Percentiles rank a stretch among this genome's conserved stretches.
These are phyloP conservation scores for Drosophila lacicola DNA, from an alignment of 2,888 invertebrate species.

Conservation along the genomic window DNA sequence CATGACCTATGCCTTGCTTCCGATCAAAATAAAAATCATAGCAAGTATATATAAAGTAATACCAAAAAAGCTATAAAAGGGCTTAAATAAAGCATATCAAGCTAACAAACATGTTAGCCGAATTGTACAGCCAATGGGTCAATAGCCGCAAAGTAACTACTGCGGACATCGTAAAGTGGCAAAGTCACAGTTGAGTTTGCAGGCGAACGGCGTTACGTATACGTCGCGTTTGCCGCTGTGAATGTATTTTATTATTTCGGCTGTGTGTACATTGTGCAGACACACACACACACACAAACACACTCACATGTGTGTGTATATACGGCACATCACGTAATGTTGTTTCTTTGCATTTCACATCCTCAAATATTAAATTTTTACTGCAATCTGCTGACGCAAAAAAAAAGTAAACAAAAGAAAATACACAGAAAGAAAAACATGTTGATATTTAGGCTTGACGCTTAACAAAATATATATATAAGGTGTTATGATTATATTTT, in stretches of 20 bases:
- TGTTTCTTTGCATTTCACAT: conserved; percentile 72
- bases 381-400: conserved; percentile 51
- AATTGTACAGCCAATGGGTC: conserved; percentile 47
- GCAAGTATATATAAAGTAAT: not conserved
- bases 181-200: conserved; percentile 41
- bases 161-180: conserved; percentile 76
- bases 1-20: no score
- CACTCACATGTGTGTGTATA: conserved; percentile 14
- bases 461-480: conserved; percentile 26
- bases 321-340: conserved; percentile 68
- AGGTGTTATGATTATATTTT: conserved; percentile 76
- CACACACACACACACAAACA: not conserved
- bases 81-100: conserved; percentile 2
- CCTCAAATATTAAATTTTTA: conserved; percentile 73
- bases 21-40: conserved; percentile 1
- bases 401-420: conserved; percentile 6
- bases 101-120: conserved; percentile 1
- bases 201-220: conserved; percentile 55
- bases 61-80: not conserved
- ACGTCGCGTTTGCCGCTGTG: conserved; percentile 50
- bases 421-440: conserved; percentile 32
- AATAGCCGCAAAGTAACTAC: conserved; percentile 60
- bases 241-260: conserved; percentile 60
- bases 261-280: conserved; percentile 37
- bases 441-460: conserved; percentile 37